phyloP scores from a whole-genome alignment of 2,888 invertebrate species.

The Sepiola atlantica region DNA sequence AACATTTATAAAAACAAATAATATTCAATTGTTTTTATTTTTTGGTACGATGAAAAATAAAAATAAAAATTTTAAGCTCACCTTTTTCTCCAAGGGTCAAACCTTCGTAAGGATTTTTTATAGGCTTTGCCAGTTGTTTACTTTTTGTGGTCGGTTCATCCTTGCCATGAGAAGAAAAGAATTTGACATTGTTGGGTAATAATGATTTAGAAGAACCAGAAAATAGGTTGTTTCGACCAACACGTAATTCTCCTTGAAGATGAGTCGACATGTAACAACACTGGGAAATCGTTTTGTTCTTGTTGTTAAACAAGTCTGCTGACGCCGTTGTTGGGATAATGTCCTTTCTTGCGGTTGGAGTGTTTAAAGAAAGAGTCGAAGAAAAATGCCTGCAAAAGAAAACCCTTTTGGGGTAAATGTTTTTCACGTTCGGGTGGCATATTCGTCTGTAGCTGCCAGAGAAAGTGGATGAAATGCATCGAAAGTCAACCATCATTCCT shows the following conservation, averaged over 20 bases:
- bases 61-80: constrained; percentile 46
- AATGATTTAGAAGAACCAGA: not conserved
- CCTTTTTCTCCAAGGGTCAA: constrained; percentile 61
- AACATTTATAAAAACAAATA: no score
- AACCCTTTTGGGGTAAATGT: not conserved
- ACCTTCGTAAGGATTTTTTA: constrained; percentile 62
- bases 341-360: not conserved
- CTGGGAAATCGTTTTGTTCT: not conserved
- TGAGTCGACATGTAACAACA: not conserved
- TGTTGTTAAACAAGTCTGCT: not conserved
- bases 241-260: not conserved
- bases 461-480: not conserved
- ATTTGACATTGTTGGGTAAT: not conserved
- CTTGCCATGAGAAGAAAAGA: not conserved
- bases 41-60: constrained; percentile 38
- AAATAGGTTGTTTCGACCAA: not conserved
- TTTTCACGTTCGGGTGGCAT: not conserved
- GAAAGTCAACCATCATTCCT: not conserved
- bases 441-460: not conserved
- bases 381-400: not conserved
- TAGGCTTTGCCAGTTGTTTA: constrained; percentile 58
- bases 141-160: not conserved
- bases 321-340: not conserved
- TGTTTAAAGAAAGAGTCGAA: not conserved
- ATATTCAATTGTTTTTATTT: not conserved